Evolutionary conservation across 2,888 invertebrate genomes (phyloP), one percentile per base, ranked within the genome.

Genomic region (Plutella xylostella): DNA sequence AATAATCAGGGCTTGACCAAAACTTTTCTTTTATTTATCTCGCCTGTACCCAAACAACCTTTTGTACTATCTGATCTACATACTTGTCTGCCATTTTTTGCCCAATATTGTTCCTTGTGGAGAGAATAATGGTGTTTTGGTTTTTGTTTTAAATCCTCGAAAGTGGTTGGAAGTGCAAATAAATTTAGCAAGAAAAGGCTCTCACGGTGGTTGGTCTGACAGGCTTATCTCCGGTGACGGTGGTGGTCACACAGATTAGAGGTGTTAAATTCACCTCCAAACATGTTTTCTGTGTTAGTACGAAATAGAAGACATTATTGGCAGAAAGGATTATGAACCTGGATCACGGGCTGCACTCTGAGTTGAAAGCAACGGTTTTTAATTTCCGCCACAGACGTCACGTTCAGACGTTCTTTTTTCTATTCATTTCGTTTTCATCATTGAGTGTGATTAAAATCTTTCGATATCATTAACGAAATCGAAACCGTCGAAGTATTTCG

Each of bases 391-490:
- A n/a, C n/a, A n/a, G n/a, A n/a, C n/a, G n/a, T n/a, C n/a, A n/a
- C 15, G 14, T 34, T 9, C 28, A 28, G n/a, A n/a, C 3, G 3
- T n/a, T 4, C 2, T 37, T 40, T 25, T 14, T 72, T 73, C 72
- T 57, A 15, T 58, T 58, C 63, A 62, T 80, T 80, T 79, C 78
- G 75, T 71, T 80, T 79, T 79, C 77, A 59, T 65, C 58, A 6
- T 57, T 57, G 61, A 15, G 14, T 25, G 33, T 37, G 68, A 74
- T 75, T 69, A 72, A 67, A 69, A 74, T 68, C 63, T 72, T 69
- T 61, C 77, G 75, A 80, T 79, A 82, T 80, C 79, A 77, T 79
- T 75, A 80, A 74, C 71, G 82, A 82, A 83, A 83, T 79, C 80
- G 82, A 83, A 82, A 83, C 80, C 82, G 74, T 67, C 75, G 74